Base-by-base conservation (phyloP, 2,888 invertebrate species). In the Macrophya alboannulata region DNA sequence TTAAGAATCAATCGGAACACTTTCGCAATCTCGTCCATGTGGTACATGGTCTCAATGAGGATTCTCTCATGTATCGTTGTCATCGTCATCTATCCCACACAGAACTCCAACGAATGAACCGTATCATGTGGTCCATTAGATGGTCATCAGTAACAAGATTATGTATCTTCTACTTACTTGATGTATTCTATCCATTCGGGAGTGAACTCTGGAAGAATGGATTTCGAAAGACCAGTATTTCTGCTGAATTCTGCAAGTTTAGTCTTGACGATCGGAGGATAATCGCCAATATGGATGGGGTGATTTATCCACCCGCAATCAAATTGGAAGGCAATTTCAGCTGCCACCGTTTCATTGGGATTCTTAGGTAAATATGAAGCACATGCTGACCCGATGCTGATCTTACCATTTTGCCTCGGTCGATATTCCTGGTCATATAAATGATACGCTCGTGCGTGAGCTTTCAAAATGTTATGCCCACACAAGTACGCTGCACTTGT, bases 371-470 rank as follows among this genome's bases (percentile, higher is more conserved):
- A 89, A 65, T 85, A 87, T 6, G 87, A 87, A 10, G 45, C 15
- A 43, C 89, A 89, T 25, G 86, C 71, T 5, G 85, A 1, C 48
- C 89, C 85, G 4, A 90, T 81, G 6, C 91, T 90, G n/a, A 91
- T 88, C 85, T 93, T 92, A 94, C 96, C 96, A 89, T 95, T 94
- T 88, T 95, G 95, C 15, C 91, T 89, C 25, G 94, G 91, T 84
- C 95, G 94, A 91, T 96, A 97, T 85, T 95, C 94, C 9, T 94
- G 92, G 51, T 96, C 94, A 89, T 96, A 96, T 90, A 96, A 94
- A 89, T 96, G 96, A 88, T 96, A 96, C n/a, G 95, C 96, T 90
- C 94, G 95, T 0, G 96, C 96, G 90, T 98, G 97, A 0, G 97
- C 96, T 90, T 96, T 96, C 25, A 98, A 92, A 82, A 97, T 93